Evolutionary conservation across 2,888 invertebrate genomes (phyloP), one percentile per base, ranked within the genome.

Genomic region (Merodon equestris): DNA sequence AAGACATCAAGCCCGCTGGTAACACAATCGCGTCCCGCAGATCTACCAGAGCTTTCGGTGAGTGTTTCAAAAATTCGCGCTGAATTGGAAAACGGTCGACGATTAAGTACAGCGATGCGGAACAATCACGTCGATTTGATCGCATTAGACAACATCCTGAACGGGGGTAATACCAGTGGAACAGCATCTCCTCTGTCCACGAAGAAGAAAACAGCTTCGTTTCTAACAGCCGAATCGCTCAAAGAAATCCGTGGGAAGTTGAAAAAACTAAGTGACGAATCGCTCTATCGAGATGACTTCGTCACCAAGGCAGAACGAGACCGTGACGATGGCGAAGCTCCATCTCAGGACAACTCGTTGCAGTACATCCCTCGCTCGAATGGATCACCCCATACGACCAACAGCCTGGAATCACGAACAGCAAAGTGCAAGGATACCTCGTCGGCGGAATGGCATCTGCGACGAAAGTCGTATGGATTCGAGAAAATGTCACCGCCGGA

Each of bases 391-490:
- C 84, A 84, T 53, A 84, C 82, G 1, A 87, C 88, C 4, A 86
- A 88, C 61, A 88, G 88, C 51, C 75, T 88, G 50, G 88, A 88
- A 67, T 86, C 86, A 9, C 83, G 87, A 60, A 84, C 86, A 57
- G 85, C 85, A 40, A 84, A 85, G 7, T 77, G 74, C 56, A 85
- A 88, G 50, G 89, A 88, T 44, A 86, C 85, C n/a, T 86, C 83
- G 7, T 87, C 87, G 1, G 84, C 93, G 82, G 92, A 92, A 83
- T 95, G 94, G 94, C 93, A 93, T 84, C 91, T 92, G 74, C 90
- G 94, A 82, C 90, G 94, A 82, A 95, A 94, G 87, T 94, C 94
- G 14, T 94, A 94, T 84, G 94, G 94, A 68, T 95, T 95, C 84
- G 93, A 93, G 85, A 90, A 90, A 79, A 91, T 91, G 86, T 85